Base-by-base conservation (phyloP, 2,797 vertebrate species). In the Tokudaia muenninki region DNA sequence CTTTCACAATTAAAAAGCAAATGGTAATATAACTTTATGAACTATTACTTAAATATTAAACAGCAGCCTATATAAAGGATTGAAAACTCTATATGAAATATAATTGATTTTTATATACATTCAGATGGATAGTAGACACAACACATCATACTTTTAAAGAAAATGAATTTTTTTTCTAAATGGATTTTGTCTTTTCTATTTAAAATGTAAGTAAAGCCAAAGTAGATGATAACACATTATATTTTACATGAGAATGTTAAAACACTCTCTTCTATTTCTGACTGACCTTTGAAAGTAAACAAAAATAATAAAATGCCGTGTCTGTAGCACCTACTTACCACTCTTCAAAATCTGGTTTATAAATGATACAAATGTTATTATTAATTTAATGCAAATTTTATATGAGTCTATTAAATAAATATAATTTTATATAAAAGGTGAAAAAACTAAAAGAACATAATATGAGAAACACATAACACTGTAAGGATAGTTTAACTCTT, bases 311-410 rank as follows among this genome's bases (percentile, higher is more conserved):
- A 3, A 31, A 34, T 13, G 8, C 47, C 74, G 2, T 55, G 10
- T 78, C 1, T 70, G 9, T 12, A 50, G 29, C 4, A 41, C 1
- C 13, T 17, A 29, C 34, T 22, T 74, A 24, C 31, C 44, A 50
- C 4, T 37, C 22, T 75, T 81, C 12, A 59, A 31, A 37, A 59
- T 84, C 17, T 81, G 1, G 83, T 87, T 82, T 34, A 34, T 59
- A 94, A 74, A 14, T 82, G 82, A 87, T 24, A 86, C 2, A 17
- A 47, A n/a, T 16, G 16, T 16, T 84, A 2, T 65, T 75, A 70
- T 75, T 95, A 84, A 93, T 63, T 87, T 19, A 87, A 3, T 92
- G 12, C 6, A 6, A 74, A 86, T 47, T 94, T 91, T 86, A 87
- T 17, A 61, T n/a, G 14, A 89, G 1, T 16, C 47, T 44, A 86